These are phyloP conservation scores for Stegana nigrithorax DNA, from an alignment of 2,888 invertebrate species.

Conservation along the genomic window DNA sequence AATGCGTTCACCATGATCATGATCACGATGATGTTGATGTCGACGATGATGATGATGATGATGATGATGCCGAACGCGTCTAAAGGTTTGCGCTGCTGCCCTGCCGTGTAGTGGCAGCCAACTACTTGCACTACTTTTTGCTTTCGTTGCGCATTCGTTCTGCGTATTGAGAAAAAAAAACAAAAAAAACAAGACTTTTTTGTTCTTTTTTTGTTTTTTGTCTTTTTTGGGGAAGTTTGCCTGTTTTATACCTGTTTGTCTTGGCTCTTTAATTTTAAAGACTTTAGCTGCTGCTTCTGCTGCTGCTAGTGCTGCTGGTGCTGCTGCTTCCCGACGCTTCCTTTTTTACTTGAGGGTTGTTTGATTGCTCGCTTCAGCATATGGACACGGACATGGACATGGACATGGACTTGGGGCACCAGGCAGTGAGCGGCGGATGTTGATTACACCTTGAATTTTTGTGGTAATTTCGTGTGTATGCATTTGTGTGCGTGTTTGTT, in stretches of 20 bases:
- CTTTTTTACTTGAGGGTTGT: slow-evolving; percentile 12
- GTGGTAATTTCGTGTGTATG: slow-evolving; percentile 12
- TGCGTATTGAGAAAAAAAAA: too few species aligned
- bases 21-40: slow-evolving; percentile 4
- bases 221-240: slow-evolving; percentile 15
- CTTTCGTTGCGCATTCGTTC: slow-evolving; percentile 11
- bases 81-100: neutral
- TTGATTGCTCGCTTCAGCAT: slow-evolving; percentile 6
- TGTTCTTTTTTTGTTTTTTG: neutral
- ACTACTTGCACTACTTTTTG: slow-evolving; percentile 16
- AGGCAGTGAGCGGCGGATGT: slow-evolving; percentile 20
- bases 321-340: slow-evolving; percentile 10
- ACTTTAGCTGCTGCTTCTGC: neutral
- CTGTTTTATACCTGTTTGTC: slow-evolving; percentile 10
- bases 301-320: neutral
- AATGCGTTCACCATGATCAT: slow-evolving; percentile 10
- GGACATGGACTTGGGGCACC: neutral
- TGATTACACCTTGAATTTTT: slow-evolving; percentile 24
- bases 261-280: slow-evolving; percentile 15
- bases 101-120: neutral
- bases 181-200: too few species aligned
- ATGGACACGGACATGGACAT: neutral
- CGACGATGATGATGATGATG: neutral
- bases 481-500: slow-evolving; percentile 4
- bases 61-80: slow-evolving; percentile 2